phyloP scores from a whole-genome alignment of 1,140 invertebrate genomes.

The Ectropis grisescens region DNA sequence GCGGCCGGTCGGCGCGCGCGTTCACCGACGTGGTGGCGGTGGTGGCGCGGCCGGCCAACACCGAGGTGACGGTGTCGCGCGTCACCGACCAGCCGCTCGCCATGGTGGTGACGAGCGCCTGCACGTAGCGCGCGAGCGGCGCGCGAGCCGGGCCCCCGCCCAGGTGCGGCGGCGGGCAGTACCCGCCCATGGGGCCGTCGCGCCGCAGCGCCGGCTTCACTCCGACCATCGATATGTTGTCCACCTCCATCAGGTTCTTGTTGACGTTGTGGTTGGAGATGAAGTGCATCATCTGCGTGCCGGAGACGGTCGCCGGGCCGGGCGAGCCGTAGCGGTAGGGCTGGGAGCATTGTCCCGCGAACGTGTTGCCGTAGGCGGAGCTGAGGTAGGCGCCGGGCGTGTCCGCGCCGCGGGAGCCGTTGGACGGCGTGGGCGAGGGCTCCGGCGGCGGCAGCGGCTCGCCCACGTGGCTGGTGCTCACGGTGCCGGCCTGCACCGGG shows the following conservation, averaged over 20 bases:
- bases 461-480: conserved; percentile 82
- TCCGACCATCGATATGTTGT: conserved; percentile 64
- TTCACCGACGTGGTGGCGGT: conserved; percentile 82
- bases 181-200: conserved; percentile 52
- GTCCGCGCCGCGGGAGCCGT: conserved; percentile 56
- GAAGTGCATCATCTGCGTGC: conserved; percentile 61
- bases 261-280: conserved; percentile 63
- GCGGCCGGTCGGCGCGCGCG: conserved; percentile 66
- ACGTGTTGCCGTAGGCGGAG: conserved; percentile 48
- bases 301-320: conserved; percentile 29
- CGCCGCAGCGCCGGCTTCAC: conserved; percentile 39
- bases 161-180: conserved; percentile 57
- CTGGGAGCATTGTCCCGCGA: conserved; percentile 43
- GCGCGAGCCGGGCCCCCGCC: conserved; percentile 45
- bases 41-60: conserved; percentile 80
- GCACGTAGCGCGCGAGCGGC: conserved; percentile 49
- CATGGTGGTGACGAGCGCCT: conserved; percentile 77
- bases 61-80: conserved; percentile 83
- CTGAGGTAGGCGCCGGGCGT: conserved; percentile 56
- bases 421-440: conserved; percentile 66
- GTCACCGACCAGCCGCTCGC: conserved; percentile 80
- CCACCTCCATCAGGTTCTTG: conserved; percentile 63
- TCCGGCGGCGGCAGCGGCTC: conserved; percentile 66
- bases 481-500: conserved; percentile 81
- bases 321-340: conserved; percentile 49